These are phyloP conservation scores for Coilia nasus DNA, from an alignment of 2,797 vertebrate genomes.

Conservation along the genomic window DNA sequence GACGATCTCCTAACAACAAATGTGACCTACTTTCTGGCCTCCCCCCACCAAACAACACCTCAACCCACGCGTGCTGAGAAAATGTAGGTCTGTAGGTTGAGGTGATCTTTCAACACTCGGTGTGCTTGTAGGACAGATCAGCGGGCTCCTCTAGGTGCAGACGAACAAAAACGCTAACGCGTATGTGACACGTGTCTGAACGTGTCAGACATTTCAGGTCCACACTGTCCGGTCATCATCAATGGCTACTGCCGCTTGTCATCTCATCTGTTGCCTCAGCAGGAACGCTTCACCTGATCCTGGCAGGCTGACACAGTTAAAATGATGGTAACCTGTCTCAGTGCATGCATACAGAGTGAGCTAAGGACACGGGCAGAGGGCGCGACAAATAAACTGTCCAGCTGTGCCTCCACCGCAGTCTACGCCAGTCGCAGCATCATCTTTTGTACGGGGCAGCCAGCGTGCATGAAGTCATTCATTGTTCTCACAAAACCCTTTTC, in stretches of 20 bases:
- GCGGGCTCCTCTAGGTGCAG: too few relatives aligned
- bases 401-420: neutral
- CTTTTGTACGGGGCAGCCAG: neutral
- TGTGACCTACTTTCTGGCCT: constrained; percentile 54
- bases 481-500: neutral
- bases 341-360: neutral
- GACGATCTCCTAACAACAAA: constrained; percentile 40
- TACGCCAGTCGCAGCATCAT: neutral
- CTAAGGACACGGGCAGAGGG: constrained; percentile 10
- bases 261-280: too few relatives aligned
- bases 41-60: neutral
- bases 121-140: constrained; percentile 20
- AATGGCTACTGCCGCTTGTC: too few relatives aligned
- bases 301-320: too few relatives aligned
- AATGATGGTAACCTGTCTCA: too few relatives aligned
- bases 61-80: neutral
- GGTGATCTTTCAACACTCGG: constrained; percentile 31
- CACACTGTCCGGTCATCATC: too few relatives aligned
- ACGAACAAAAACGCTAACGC: too few relatives aligned
- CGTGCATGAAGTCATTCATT: neutral
- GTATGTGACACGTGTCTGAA: too few relatives aligned
- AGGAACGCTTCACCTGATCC: too few relatives aligned
- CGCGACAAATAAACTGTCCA: neutral
- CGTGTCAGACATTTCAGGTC: too few relatives aligned
- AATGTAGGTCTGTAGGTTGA: constrained; percentile 47